A percentile compares a stretch with the other conserved stretches of the same genome.
Conservation (phyloP, 2,888 invertebrate genomes). For the Netelia melanura region DNA sequence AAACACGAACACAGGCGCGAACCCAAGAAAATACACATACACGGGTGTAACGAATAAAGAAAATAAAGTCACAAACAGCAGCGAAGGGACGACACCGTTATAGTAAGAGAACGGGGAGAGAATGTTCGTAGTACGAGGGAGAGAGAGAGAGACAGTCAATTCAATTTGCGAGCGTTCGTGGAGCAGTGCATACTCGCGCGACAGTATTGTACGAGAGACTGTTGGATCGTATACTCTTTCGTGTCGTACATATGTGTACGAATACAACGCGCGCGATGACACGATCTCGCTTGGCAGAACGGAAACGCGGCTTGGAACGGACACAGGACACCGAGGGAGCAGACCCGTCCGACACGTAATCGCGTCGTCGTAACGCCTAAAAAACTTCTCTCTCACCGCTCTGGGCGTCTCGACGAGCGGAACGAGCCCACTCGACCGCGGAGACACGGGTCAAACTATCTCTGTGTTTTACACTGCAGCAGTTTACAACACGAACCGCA, state of each 20-base stretch:
- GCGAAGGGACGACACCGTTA: not conserved
- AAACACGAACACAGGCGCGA: constrained; percentile 8
- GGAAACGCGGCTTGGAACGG: not conserved
- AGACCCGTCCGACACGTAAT: constrained; percentile 36
- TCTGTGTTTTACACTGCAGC: constrained; percentile 48
- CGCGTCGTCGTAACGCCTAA: constrained; percentile 58
- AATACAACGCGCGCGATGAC: not conserved
- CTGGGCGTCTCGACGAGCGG: constrained; percentile 61
- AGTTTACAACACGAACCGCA: constrained; percentile 26
- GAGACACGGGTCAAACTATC: constrained; percentile 70
- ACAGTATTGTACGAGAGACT: constrained; percentile 4
- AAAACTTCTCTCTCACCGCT: constrained; percentile 34
- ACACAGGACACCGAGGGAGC: not conserved
- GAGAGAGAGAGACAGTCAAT: not conserved
- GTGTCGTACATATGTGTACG: not conserved
- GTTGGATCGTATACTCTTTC: not conserved
- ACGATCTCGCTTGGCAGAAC: not conserved
- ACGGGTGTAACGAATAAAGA: not conserved
- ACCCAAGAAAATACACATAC: not conserved
- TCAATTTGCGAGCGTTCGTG: not conserved
- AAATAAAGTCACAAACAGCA: not conserved
- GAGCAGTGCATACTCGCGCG: not conserved
- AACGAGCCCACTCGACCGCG: constrained; percentile 75
- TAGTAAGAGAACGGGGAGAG: too few species aligned
- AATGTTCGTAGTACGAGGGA: too few species aligned